A percentile compares a stretch with the other conserved stretches of the same genome.
phyloP scores from a whole-genome alignment of 2,797 vertebrate species.

The Merluccius polli region DNA sequence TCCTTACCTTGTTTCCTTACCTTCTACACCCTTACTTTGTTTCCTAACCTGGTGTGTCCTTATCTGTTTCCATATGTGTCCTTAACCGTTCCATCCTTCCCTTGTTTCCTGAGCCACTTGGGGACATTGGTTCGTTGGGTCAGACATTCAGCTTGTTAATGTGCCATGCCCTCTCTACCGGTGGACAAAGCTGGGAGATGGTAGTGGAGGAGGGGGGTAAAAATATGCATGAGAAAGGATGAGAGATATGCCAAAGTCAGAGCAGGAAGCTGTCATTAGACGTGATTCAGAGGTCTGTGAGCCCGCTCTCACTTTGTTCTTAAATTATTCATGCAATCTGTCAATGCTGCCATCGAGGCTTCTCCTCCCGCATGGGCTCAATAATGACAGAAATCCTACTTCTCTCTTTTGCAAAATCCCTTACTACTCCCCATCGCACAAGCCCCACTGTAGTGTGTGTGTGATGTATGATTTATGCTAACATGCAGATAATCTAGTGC shows the following conservation, averaged over 20 bases:
- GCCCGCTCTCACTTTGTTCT: slow-evolving; percentile 67
- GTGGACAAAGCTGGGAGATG: slow-evolving; percentile 33
- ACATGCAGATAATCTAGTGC: not conserved
- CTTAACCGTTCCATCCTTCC: not conserved
- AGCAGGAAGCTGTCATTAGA: slow-evolving; percentile 65
- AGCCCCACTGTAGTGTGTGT: slow-evolving; percentile 29
- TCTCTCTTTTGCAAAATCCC: slow-evolving; percentile 54
- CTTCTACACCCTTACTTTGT: not conserved
- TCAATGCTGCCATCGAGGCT: slow-evolving; percentile 65
- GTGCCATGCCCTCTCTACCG: slow-evolving; percentile 27
- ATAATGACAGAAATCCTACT: slow-evolving; percentile 60
- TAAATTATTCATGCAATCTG: slow-evolving; percentile 75
- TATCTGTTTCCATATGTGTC: not conserved
- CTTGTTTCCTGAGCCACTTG: not conserved
- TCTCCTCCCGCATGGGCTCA: slow-evolving; percentile 53
- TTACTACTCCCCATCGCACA: slow-evolving; percentile 18
- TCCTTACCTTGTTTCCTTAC: not conserved
- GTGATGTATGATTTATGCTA: slow-evolving; percentile 1
- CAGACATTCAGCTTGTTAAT: not conserved
- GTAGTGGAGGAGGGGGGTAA: slow-evolving; percentile 63
- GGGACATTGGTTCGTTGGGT: not conserved
- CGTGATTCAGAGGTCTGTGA: slow-evolving; percentile 71
- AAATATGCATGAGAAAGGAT: slow-evolving; percentile 71
- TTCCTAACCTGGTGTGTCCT: not conserved
- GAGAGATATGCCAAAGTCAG: slow-evolving; percentile 54